A percentile compares a stretch with the other conserved stretches of the same genome.
phyloP scores from a whole-genome alignment of 2,113 vertebrate genomes.

The Otocyon megalotis region DNA sequence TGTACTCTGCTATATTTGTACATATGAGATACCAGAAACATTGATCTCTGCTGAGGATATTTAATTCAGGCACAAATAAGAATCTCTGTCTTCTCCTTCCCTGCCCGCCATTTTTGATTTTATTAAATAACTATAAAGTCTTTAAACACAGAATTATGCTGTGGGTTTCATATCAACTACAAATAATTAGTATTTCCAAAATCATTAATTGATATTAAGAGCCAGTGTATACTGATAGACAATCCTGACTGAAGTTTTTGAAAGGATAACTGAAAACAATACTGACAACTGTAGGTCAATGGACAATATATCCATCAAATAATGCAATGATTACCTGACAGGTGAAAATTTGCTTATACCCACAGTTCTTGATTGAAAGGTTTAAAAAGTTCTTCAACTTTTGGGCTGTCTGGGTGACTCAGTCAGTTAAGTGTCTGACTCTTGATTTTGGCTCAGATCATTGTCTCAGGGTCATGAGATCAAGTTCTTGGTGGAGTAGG shows the following conservation, averaged over 20 bases:
- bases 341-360: background rate
- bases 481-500: background rate
- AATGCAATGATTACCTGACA: background rate
- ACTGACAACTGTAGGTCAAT: background rate
- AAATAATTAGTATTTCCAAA: background rate
- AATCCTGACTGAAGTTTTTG: background rate
- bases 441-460: background rate
- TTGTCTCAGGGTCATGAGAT: background rate
- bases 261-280: background rate
- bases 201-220: background rate
- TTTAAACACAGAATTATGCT: background rate
- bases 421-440: background rate
- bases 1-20: background rate
- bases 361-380: background rate
- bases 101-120: background rate
- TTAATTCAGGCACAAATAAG: background rate
- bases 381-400: background rate
- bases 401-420: background rate
- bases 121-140: background rate
- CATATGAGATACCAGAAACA: background rate
- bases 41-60: background rate
- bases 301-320: background rate
- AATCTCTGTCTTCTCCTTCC: background rate
- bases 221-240: background rate
- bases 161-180: background rate